Percentiles rank a stretch among this genome's conserved stretches.
Evolutionary conservation across 2,113 vertebrate species (phyloP).

Genomic region (Carassius auratus): DNA sequence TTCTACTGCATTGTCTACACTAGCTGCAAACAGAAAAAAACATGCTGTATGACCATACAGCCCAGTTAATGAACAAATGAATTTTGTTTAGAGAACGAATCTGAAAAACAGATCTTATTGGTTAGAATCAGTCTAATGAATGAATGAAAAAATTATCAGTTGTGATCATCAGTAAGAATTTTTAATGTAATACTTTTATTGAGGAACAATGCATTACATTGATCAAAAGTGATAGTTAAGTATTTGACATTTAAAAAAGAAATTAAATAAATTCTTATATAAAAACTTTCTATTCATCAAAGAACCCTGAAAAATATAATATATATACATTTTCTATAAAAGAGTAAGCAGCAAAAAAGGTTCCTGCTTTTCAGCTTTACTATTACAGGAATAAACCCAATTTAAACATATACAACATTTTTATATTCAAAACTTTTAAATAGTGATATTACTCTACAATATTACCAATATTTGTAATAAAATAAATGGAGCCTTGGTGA

Average conservation of each 20-base stretch:
- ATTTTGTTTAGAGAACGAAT: background rate
- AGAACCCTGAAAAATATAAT: background rate
- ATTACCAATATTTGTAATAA: too few species aligned
- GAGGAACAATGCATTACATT: background rate
- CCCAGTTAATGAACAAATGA: background rate
- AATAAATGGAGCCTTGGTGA: too few species aligned
- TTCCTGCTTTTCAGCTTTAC: background rate
- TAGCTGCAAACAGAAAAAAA: background rate
- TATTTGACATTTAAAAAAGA: too few species aligned
- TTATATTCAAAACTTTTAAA: too few species aligned
- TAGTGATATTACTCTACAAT: too few species aligned
- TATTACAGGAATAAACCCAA: background rate
- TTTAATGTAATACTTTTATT: background rate
- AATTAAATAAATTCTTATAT: too few species aligned
- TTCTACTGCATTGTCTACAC: background rate
- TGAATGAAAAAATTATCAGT: background rate
- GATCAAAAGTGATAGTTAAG: background rate
- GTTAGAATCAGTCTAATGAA: background rate
- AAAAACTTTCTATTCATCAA: background rate
- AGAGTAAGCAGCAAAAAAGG: background rate
- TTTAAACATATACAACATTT: too few species aligned
- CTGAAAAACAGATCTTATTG: background rate
- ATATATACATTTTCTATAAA: too few species aligned
- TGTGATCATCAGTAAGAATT: too few species aligned
- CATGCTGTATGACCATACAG: background rate